Evolutionary conservation across 2,888 invertebrate species (phyloP), one percentile per base, ranked within the genome.

Genomic region (Elmis aenea): DNA sequence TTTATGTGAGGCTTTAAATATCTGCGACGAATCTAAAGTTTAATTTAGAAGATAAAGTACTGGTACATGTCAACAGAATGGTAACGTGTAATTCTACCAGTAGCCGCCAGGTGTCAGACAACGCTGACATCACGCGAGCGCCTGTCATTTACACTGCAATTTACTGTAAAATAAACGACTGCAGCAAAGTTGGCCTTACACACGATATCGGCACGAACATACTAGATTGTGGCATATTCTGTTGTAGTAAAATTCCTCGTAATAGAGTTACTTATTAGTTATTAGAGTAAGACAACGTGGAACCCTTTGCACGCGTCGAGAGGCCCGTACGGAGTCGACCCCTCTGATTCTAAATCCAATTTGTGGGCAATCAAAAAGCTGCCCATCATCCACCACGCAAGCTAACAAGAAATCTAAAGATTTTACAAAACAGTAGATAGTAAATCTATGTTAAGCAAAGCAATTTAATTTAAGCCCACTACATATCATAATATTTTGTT

Each of bases 311-410:
- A 50, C 51, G 54, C 46, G 48, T 41, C 41, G 42, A 45, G 48
- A 49, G 38, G 48, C 45, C 45, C 47, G 45, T 48, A 45, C 41
- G 31, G 28, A 37, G 35, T 35, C 46, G 37, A 46, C 48, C 51
- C 52, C 47, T n/a, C n/a, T 45, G 45, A 42, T 50, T 41, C 47
- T 45, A 47, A 57, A 61, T 59, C 59, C 58, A 59, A 61, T 61
- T 61, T 61, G 55, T 48, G 52, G 55, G 48, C 52, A 55, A 59
- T 61, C 60, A 61, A 58, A n/a, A 58, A 55, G 48, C 55, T 59
- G 58, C 55, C 60, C 54, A 54, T 61, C 60, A 61, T 53, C 46
- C 45, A 44, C 52, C 59, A 59, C 56, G 58, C 58, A 48, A 58
- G 37, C 50, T 26, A 18, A 27, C 26, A 20, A 36, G 28, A 36